Percentiles rank a stretch among this genome's conserved stretches.
Evolutionary conservation across 1,140 invertebrate genomes (phyloP).

Genomic region (Rhynchophorus ferrugineus): DNA sequence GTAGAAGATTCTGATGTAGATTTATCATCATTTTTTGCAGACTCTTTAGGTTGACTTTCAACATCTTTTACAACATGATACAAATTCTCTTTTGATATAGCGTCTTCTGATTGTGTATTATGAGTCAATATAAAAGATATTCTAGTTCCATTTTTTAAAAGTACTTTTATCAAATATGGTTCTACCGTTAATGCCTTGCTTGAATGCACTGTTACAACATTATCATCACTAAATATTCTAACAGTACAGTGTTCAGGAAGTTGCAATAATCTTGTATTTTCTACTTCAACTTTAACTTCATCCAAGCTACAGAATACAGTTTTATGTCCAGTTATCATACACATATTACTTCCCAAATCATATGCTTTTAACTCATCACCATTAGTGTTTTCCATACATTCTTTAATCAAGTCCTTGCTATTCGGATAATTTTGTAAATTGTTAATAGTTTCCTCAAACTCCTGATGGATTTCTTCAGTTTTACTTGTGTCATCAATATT

Average conservation of each 20-base stretch:
- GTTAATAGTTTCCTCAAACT: neutral
- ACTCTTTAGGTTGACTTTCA: neutral
- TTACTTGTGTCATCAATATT: neutral
- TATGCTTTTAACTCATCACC: constrained; percentile 17
- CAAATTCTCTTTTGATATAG: too few relatives aligned
- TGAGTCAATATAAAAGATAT: constrained; percentile 19
- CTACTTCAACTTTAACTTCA: constrained; percentile 25
- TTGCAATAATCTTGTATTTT: constrained; percentile 24
- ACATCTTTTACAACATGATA: too few relatives aligned
- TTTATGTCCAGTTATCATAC: constrained; percentile 22
- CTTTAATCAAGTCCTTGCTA: constrained; percentile 5
- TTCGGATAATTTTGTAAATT: constrained; percentile 20
- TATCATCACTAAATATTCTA: constrained; percentile 14
- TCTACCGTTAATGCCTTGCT: constrained; percentile 8
- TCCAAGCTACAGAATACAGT: constrained; percentile 29
- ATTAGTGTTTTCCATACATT: constrained; percentile 11
- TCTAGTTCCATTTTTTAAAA: constrained; percentile 19
- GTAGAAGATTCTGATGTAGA: neutral
- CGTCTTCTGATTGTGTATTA: neutral
- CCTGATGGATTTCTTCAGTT: neutral
- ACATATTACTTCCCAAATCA: constrained; percentile 20
- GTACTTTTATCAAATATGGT: constrained; percentile 1
- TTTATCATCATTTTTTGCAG: neutral
- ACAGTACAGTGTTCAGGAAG: constrained; percentile 19
- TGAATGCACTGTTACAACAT: constrained; percentile 18